Conservation (phyloP, 2,113 vertebrate species). For the Phalacrocorax brasilianus region DNA sequence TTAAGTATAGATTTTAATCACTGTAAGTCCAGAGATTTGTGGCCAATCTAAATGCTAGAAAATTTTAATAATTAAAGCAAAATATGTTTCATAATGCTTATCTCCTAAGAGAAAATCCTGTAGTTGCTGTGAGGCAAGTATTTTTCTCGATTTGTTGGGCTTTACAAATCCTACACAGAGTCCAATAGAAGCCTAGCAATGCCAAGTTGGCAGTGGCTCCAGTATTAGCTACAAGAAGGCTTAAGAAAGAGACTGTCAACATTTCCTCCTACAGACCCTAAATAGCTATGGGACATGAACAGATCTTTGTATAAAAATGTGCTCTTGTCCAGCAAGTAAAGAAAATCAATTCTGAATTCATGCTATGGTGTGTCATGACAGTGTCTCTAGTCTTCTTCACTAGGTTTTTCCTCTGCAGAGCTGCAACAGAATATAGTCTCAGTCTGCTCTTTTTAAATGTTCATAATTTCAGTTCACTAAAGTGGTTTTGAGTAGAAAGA, state of each 20-base stretch:
- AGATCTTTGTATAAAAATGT: slow-evolving; percentile 64
- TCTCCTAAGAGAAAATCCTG: slow-evolving; percentile 37
- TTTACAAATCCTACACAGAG: slow-evolving; percentile 49
- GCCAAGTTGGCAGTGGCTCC: slow-evolving; percentile 63
- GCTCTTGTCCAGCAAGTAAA: slow-evolving; percentile 42
- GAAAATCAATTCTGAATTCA: slow-evolving; percentile 50
- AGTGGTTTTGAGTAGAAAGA: not conserved
- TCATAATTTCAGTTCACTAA: not conserved
- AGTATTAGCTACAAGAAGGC: slow-evolving; percentile 68
- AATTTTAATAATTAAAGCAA: not conserved
- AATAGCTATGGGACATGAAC: slow-evolving; percentile 63
- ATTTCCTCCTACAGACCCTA: slow-evolving; percentile 63
- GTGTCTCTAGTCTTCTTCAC: not conserved
- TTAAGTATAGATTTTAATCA: not conserved
- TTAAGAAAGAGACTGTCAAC: slow-evolving; percentile 73
- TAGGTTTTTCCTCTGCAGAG: not conserved
- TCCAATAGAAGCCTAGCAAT: slow-evolving; percentile 40
- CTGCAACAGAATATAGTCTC: not conserved
- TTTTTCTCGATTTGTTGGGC: slow-evolving; percentile 37
- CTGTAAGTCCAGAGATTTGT: not conserved
- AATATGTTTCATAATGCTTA: not conserved
- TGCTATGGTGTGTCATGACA: not conserved
- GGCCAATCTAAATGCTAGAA: not conserved
- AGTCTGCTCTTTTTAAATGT: not conserved
- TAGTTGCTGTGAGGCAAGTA: slow-evolving; percentile 18